These are phyloP conservation scores for Aphodius granarius DNA, from an alignment of 2,888 invertebrate species.

Conservation along the genomic window DNA sequence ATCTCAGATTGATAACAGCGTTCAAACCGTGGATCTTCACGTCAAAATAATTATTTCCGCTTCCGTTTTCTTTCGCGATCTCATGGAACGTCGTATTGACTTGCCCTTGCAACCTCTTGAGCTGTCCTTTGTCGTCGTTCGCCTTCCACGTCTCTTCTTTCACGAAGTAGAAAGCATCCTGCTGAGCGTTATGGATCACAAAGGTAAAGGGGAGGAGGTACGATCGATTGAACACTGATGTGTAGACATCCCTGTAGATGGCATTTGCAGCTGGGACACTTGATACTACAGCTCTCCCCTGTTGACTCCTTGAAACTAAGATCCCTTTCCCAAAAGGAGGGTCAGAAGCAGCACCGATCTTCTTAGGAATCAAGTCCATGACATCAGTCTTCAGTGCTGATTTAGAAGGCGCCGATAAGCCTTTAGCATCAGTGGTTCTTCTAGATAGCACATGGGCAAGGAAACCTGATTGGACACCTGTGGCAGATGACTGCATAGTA, in stretches of 20 bases:
- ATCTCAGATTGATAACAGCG: slow-evolving; percentile 85
- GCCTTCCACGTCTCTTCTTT: slow-evolving; percentile 91
- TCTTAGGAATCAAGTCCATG: slow-evolving; percentile 71
- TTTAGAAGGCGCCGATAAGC: slow-evolving; percentile 75
- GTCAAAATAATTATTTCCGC: slow-evolving; percentile 76
- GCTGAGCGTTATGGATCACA: slow-evolving; percentile 84
- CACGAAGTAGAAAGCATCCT: slow-evolving; percentile 91
- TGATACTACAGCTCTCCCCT: slow-evolving; percentile 80
- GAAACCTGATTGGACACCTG: slow-evolving; percentile 80
- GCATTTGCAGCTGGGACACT: slow-evolving; percentile 89
- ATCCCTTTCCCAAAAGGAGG: slow-evolving; percentile 88
- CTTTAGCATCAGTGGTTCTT: slow-evolving; percentile 75
- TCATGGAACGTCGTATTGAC: slow-evolving; percentile 92
- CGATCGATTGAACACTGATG: slow-evolving; percentile 88
- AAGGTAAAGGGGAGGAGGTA: slow-evolving; percentile 85
- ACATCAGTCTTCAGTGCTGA: slow-evolving; percentile 80
- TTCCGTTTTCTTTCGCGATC: slow-evolving; percentile 68
- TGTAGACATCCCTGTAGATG: slow-evolving; percentile 89
- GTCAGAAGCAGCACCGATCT: slow-evolving; percentile 81
- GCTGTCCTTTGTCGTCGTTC: slow-evolving; percentile 83
- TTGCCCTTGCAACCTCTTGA: slow-evolving; percentile 87
- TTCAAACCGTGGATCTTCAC: slow-evolving; percentile 90
- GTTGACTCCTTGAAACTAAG: slow-evolving; percentile 76
- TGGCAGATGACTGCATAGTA: slow-evolving; percentile 56
- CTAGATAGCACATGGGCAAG: slow-evolving; percentile 78